Conservation (phyloP, 2,888 invertebrate genomes). For the Apotomis capreana region DNA sequence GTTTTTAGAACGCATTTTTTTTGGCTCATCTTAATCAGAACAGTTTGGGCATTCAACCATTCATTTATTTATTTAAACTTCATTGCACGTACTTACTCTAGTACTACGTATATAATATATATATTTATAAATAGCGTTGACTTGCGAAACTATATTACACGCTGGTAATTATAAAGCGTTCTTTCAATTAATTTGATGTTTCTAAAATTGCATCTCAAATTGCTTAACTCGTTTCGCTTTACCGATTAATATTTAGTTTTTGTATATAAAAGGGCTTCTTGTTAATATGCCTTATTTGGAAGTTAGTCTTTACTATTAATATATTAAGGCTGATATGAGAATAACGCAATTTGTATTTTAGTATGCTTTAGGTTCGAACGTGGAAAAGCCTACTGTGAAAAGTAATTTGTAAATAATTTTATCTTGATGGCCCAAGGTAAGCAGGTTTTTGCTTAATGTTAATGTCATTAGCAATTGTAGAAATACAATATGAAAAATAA, state of each 20-base stretch:
- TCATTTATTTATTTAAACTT: not conserved
- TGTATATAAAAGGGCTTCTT: not conserved
- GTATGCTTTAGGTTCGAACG: not conserved
- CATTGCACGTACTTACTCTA: not conserved
- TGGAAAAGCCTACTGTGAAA: not conserved
- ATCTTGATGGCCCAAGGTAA: not conserved
- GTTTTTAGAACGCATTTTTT: no score
- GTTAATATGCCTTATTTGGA: not conserved
- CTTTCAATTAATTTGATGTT: slow-evolving; percentile 5
- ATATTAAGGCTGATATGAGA: not conserved
- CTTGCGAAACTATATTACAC: not conserved
- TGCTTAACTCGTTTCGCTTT: slow-evolving; percentile 12
- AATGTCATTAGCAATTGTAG: not conserved
- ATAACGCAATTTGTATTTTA: not conserved
- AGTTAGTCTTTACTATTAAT: slow-evolving; percentile 2
- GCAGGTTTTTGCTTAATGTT: slow-evolving; percentile 2
- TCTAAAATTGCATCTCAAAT: slow-evolving; percentile 26
- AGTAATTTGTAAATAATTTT: slow-evolving; percentile 11
- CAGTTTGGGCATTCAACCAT: no score
- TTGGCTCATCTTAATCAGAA: no score
- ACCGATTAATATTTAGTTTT: slow-evolving; percentile 14
- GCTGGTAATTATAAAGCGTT: not conserved
- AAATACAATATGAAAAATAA: no score
- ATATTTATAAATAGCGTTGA: not conserved
- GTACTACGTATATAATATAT: not conserved